Percentiles rank a stretch among this genome's conserved stretches.
These are phyloP conservation scores for Drosophila nr. medialis DNA, from an alignment of 2,888 invertebrate species.

Conservation along the genomic window DNA sequence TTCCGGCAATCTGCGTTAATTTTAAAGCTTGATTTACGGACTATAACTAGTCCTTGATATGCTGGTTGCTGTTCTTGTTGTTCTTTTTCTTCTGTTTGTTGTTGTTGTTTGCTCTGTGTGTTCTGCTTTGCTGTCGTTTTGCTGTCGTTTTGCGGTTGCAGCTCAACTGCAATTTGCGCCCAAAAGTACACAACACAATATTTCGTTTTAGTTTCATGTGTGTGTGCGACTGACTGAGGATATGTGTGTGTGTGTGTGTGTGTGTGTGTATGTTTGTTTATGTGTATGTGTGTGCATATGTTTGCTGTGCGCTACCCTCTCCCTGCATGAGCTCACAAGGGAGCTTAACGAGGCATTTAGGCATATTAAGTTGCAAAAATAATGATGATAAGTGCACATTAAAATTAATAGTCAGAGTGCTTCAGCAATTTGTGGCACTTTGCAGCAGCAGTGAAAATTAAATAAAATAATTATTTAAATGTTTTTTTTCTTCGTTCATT, in stretches of 20 bases:
- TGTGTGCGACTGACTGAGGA: neutral
- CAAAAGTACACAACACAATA: conserved; percentile 62
- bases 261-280: conserved; percentile 8
- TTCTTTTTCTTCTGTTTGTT: conserved; percentile 15
- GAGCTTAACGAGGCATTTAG: conserved; percentile 32
- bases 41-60: conserved; percentile 52
- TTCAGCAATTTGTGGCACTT: conserved; percentile 8
- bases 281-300: conserved; percentile 5
- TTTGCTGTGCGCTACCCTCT: conserved; percentile 22
- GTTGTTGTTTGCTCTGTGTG: conserved; percentile 7
- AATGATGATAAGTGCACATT: conserved; percentile 18
- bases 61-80: conserved; percentile 15
- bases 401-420: conserved; percentile 9
- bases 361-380: conserved; percentile 5
- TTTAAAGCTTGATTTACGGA: conserved; percentile 79
- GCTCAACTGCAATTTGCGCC: conserved; percentile 66
- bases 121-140: conserved; percentile 1
- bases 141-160: conserved; percentile 60
- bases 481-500: too few species aligned
- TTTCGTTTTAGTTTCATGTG: conserved; percentile 30
- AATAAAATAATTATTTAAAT: neutral
- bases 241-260: conserved; percentile 9
- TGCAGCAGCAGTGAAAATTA: neutral
- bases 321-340: conserved; percentile 30
- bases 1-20: conserved; percentile 80